These are phyloP conservation scores for Tolypeutes matacus DNA, from an alignment of 2,797 vertebrate genomes.

Conservation along the genomic window DNA sequence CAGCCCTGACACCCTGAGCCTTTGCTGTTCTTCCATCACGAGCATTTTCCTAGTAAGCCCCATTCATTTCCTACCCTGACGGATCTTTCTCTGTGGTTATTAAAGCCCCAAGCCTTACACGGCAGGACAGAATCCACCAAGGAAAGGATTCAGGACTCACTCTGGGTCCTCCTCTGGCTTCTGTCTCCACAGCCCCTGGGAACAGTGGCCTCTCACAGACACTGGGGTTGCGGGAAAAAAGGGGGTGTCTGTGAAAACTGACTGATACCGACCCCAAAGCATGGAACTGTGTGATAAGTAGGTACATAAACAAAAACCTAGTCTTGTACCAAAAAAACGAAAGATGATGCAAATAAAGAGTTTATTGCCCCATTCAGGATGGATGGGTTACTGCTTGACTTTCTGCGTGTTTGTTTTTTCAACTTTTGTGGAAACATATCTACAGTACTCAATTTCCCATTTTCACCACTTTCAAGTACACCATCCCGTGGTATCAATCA, in stretches of 20 bases:
- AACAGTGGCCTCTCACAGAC: background rate
- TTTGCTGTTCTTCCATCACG: background rate
- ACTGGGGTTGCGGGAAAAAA: rapidly evolving
- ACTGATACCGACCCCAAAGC: background rate
- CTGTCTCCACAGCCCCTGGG: background rate
- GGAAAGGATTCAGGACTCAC: no score
- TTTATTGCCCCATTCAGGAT: background rate
- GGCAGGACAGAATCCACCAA: background rate
- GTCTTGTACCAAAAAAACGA: background rate
- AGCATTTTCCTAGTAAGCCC: background rate
- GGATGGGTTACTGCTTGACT: background rate
- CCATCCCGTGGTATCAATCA: no score
- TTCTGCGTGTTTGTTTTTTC: background rate
- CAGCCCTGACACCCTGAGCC: background rate
- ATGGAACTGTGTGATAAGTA: background rate
- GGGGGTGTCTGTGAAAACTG: background rate
- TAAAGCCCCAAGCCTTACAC: background rate
- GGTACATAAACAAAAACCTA: background rate
- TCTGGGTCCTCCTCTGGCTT: background rate
- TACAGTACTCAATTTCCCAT: no score
- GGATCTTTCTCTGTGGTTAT: background rate
- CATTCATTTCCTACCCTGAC: background rate
- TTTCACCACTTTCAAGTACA: no score
- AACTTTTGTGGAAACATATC: no score
- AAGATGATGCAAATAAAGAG: background rate